Percentiles rank a stretch among this genome's conserved stretches.
These are phyloP conservation scores for Rhagologus leucostigma DNA, from an alignment of 2,113 vertebrate genomes.

Conservation along the genomic window DNA sequence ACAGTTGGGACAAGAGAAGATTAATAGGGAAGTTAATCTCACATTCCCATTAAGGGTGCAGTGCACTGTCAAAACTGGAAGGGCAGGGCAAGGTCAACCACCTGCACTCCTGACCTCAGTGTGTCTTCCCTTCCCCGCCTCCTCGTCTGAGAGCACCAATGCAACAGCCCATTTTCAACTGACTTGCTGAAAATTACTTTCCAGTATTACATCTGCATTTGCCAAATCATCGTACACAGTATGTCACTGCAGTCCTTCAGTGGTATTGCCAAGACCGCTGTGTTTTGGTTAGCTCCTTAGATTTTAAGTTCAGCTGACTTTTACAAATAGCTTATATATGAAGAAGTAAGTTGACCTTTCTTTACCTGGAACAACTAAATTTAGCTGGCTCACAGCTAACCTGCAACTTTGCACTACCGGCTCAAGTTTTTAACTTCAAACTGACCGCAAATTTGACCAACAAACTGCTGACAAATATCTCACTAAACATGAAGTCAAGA, in stretches of 20 bases:
- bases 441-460: neutral
- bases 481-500: neutral
- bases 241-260: neutral
- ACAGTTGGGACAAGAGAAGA: neutral
- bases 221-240: accelerated
- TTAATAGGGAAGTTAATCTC: neutral
- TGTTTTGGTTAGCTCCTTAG: neutral
- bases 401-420: neutral
- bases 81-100: neutral
- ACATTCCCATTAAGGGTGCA: neutral
- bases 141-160: neutral
- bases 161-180: neutral
- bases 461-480: neutral
- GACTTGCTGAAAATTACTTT: neutral
- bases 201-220: neutral
- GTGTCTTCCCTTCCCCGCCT: neutral
- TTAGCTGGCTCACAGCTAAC: neutral
- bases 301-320: neutral
- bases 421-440: neutral
- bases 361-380: neutral
- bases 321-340: neutral
- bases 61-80: neutral
- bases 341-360: neutral
- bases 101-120: neutral
- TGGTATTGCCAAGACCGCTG: neutral